These are phyloP conservation scores for Corythaeola cristata DNA, from an alignment of 2,113 vertebrate genomes.

Conservation along the genomic window DNA sequence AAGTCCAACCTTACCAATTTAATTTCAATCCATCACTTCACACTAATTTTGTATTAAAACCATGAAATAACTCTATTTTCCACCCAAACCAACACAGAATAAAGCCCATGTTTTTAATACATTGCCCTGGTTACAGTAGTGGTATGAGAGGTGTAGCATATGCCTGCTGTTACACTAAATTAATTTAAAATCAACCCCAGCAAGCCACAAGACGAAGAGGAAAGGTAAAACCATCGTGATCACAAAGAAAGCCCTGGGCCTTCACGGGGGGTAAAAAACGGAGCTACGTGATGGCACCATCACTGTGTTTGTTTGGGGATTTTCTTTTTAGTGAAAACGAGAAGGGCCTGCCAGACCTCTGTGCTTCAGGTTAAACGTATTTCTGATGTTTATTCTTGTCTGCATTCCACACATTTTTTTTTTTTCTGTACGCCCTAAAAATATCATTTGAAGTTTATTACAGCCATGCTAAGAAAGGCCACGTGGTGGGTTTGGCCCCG, in stretches of 20 bases:
- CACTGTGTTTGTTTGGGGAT: neutral
- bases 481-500: neutral
- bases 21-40: neutral
- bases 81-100: neutral
- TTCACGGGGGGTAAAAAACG: neutral
- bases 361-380: slow-evolving; percentile 37
- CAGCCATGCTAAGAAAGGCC: neutral
- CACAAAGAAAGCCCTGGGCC: neutral
- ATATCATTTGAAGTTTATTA: slow-evolving; percentile 47
- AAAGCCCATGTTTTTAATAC: neutral
- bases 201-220: neutral
- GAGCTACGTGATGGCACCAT: neutral
- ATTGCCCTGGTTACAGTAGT: neutral
- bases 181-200: neutral
- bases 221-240: neutral
- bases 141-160: neutral
- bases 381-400: slow-evolving; percentile 54
- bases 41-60: neutral
- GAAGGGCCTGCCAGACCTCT: slow-evolving; percentile 22
- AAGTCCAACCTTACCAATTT: neutral
- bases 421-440: slow-evolving; percentile 10
- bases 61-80: neutral
- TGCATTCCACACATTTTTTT: slow-evolving; percentile 45
- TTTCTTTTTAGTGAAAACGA: slow-evolving; percentile 12
- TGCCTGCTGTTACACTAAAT: neutral